Evolutionary conservation across 2,113 vertebrate species (phyloP).

Genomic region (Sus scrofa): T2T-Sscrofa CM000818.6:95756501-95757000

Average conservation of each 20-base stretch:
- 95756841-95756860: not conserved
- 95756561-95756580: not conserved
- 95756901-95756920: not conserved
- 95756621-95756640: not conserved
- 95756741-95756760: not conserved
- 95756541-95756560: not conserved
- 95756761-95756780: not conserved
- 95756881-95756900: not conserved
- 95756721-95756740: not conserved
- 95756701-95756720: accelerated
- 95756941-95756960: not conserved
- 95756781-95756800: not conserved
- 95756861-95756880: not conserved
- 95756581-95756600: not conserved
- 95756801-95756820: not conserved
- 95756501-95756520: not conserved
- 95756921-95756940: not conserved
- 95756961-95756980: not conserved
- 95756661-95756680: accelerated
- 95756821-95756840: not conserved
- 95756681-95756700: too few relatives aligned
- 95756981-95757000: not conserved
- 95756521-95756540: not conserved
- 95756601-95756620: not conserved
- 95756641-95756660: accelerated